These are phyloP conservation scores for Vanacampus margaritifer DNA, from an alignment of 2,113 vertebrate genomes.

Conservation along the genomic window DNA sequence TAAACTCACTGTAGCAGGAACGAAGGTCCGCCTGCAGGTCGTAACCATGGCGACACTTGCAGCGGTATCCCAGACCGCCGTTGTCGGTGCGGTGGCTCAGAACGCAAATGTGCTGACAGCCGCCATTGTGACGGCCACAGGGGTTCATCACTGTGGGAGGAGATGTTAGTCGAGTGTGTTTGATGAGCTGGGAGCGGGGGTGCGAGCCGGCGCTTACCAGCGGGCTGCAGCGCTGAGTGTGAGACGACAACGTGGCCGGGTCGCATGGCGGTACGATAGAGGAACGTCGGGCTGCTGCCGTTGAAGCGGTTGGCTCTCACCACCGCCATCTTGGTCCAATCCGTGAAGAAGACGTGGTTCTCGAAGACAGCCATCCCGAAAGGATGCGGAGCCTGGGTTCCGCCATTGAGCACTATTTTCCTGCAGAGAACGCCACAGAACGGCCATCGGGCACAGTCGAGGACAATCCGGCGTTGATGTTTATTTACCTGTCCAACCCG, in stretches of 20 bases:
- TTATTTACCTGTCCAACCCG: slow-evolving; percentile 70
- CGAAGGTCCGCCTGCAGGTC: slow-evolving; percentile 55
- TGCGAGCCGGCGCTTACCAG: slow-evolving; percentile 37
- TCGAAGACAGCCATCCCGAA: slow-evolving; percentile 69
- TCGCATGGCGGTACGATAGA: slow-evolving; percentile 53
- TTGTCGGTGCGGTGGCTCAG: slow-evolving; percentile 67
- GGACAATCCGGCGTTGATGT: background rate
- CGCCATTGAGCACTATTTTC: slow-evolving; percentile 57
- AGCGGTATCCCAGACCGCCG: slow-evolving; percentile 66
- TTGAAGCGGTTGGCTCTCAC: slow-evolving; percentile 66
- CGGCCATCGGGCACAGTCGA: background rate
- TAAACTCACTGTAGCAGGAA: slow-evolving; percentile 62
- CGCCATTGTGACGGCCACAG: slow-evolving; percentile 67
- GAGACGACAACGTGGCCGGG: slow-evolving; percentile 62
- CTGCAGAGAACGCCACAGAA: slow-evolving; percentile 16
- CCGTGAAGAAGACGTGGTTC: slow-evolving; percentile 71
- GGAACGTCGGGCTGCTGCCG: slow-evolving; percentile 51
- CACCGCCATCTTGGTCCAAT: slow-evolving; percentile 72
- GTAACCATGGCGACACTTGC: slow-evolving; percentile 69
- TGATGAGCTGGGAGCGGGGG: no score
- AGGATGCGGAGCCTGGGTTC: slow-evolving; percentile 60
- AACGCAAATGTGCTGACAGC: slow-evolving; percentile 70
- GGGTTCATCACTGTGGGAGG: slow-evolving; percentile 61
- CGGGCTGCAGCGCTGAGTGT: slow-evolving; percentile 58
- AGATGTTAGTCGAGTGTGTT: background rate